A percentile compares a stretch with the other conserved stretches of the same genome.
phyloP scores from a whole-genome alignment of 2,113 vertebrate species.

The Leucopsar rothschildi region DNA sequence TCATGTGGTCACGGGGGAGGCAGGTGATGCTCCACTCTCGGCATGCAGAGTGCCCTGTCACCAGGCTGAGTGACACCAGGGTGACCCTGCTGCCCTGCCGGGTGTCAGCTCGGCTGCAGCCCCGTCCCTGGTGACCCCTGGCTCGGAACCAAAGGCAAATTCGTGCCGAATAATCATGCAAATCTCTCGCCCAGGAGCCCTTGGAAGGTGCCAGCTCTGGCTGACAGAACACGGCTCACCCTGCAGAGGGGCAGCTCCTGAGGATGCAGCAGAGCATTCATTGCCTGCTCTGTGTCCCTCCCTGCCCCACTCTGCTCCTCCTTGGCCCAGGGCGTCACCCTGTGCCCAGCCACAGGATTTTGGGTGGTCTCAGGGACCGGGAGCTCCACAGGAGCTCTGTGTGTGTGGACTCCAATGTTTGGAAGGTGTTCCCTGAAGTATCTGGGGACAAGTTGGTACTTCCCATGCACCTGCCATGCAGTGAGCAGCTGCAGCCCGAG shows the following conservation, averaged over 20 bases:
- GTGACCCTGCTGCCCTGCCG: neutral
- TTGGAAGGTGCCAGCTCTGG: neutral
- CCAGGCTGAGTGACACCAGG: neutral
- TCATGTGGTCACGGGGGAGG: rapidly evolving
- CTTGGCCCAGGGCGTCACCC: neutral
- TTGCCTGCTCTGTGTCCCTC: neutral
- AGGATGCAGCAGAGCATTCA: neutral
- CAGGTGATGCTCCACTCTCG: neutral
- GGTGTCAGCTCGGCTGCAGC: neutral
- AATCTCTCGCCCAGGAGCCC: neutral
- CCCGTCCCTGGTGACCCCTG: neutral
- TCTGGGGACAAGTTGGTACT: neutral
- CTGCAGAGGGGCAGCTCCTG: neutral
- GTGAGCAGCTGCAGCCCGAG: neutral
- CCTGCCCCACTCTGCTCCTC: rapidly evolving
- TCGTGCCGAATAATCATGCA: neutral
- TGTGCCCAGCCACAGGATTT: neutral
- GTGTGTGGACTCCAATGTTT: neutral
- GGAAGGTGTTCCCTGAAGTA: neutral
- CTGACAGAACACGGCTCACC: neutral
- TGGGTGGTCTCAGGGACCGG: rapidly evolving
- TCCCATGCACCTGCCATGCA: neutral
- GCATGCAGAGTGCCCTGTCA: neutral
- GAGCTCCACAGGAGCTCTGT: neutral
- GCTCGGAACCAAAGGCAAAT: neutral